phyloP scores from a whole-genome alignment of 2,113 vertebrate species.

The Callithrix jacchus region DNA sequence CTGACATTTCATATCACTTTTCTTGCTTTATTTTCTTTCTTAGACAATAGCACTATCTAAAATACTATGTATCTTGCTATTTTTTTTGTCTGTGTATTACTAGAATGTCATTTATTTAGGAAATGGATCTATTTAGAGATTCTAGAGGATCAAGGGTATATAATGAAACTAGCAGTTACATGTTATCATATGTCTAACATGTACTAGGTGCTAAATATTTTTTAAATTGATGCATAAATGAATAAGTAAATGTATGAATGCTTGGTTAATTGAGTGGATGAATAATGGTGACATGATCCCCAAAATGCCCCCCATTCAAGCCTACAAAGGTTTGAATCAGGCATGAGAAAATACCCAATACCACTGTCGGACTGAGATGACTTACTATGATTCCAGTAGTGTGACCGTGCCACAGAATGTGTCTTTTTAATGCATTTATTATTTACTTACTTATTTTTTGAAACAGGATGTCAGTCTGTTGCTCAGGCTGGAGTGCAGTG shows the following conservation, averaged over 20 bases:
- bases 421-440: too few species aligned
- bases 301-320: not conserved
- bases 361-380: not conserved
- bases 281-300: not conserved
- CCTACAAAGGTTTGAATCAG: not conserved
- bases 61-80: not conserved
- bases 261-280: not conserved
- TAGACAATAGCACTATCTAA: not conserved
- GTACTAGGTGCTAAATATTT: not conserved
- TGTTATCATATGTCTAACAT: not conserved
- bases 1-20: not conserved
- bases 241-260: not conserved
- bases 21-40: constrained; percentile 7
- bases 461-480: too few species aligned
- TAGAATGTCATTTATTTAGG: not conserved
- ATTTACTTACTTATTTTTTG: too few species aligned
- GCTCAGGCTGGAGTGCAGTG: too few species aligned
- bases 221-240: not conserved
- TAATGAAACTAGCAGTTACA: not conserved
- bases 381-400: not conserved
- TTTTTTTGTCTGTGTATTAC: not conserved
- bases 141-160: not conserved
- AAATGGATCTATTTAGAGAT: not conserved
- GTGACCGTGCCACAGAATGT: not conserved
- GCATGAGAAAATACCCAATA: not conserved